Conservation (phyloP, 2,888 invertebrate species). For the Subacronicta megacephala region DNA sequence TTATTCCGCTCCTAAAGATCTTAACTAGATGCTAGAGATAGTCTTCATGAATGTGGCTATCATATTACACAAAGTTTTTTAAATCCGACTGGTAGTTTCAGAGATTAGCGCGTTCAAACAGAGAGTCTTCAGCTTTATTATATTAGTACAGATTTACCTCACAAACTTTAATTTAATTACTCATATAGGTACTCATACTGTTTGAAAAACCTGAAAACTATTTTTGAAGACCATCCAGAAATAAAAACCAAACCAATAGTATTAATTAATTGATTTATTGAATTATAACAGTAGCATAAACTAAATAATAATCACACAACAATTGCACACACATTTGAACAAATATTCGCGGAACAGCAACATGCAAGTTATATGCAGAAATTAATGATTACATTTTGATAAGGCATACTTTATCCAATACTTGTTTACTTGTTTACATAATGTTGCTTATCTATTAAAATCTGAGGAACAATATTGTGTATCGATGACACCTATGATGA, state of each 20-base stretch:
- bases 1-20: no score
- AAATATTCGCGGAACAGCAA: constrained; percentile 24
- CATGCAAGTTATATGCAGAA: constrained; percentile 17
- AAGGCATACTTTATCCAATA: constrained; percentile 33
- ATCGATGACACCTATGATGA: neutral
- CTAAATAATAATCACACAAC: constrained; percentile 68
- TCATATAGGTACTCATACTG: no score
- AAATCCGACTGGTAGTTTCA: no score
- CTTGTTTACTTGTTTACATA: neutral
- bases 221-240: neutral
- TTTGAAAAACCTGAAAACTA: neutral
- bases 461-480: neutral
- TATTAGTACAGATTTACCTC: no score
- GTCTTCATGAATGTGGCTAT: no score
- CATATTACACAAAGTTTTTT: no score
- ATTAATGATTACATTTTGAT: constrained; percentile 13
- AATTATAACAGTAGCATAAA: constrained; percentile 75
- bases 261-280: constrained; percentile 76
- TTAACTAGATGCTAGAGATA: no score
- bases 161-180: no score
- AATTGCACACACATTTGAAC: constrained; percentile 69
- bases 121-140: no score
- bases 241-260: constrained; percentile 27
- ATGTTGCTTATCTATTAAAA: neutral
- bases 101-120: no score